Evolutionary conservation across 2,113 vertebrate species (phyloP), one percentile per base, ranked within the genome.

Genomic region (Channa maculata): DNA sequence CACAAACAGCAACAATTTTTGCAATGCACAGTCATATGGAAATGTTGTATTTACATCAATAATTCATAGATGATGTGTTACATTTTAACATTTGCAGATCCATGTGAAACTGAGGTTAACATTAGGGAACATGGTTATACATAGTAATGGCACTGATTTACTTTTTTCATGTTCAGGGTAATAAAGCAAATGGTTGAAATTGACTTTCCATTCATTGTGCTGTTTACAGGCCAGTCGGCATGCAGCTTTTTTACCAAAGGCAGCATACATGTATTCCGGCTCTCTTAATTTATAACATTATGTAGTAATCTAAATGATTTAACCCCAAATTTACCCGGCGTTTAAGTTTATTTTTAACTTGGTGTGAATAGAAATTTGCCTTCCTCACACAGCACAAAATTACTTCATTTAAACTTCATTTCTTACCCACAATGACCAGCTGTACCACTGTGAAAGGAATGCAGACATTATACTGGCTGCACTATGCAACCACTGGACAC

Each of bases 131-230:
- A 87, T 88, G 88, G 58, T 63, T 43, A 62, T 36, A 91, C 89
- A 92, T 92, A 89, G 82, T 89, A 88, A 91, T 85, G 87, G 66
- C 73, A 85, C 81, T 86, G 82, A 89, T 83, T 88, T 70, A 88
- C 84, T 85, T 82, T 76, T 52, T 78, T 58, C 65, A 73, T 74
- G 78, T 70, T 84, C 77, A 24, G 74, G 82, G 85, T 87, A 84
- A 85, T 84, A 76, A 82, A 91, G 71, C 62, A 74, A 80, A 90
- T 34, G 57, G 65, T 63, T 80, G 71, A 71, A 81, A 71, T 51
- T 46, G 69, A 81, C 33, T 87, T 92, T 90, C 80, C 86, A 62
- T 50, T 84, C 60, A 12, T 66, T 78, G 65, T 43, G 43, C 59
- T 36, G 59, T 7, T 33, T 24, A 24, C 24, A 24, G 24, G 24